Percentiles rank a stretch among this genome's conserved stretches.
These are phyloP conservation scores for Steinernema feltiae DNA, from an alignment of 1,140 invertebrate genomes.

Conservation along the genomic window DNA sequence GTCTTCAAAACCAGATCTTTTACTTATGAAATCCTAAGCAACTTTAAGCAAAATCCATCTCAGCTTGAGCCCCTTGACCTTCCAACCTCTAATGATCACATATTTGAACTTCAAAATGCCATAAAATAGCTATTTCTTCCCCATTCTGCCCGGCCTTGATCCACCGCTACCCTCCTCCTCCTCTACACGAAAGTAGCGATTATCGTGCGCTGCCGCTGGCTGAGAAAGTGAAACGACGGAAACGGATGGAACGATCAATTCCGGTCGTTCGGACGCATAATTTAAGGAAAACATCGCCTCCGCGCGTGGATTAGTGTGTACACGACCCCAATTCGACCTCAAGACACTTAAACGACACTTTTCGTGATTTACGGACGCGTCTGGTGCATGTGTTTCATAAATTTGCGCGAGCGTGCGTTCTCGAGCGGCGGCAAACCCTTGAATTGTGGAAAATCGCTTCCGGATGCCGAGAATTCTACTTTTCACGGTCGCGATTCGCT, in stretches of 20 bases:
- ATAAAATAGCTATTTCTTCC: background rate
- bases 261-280: background rate
- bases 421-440: too few species aligned
- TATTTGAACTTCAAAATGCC: background rate
- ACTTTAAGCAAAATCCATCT: background rate
- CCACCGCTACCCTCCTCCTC: background rate
- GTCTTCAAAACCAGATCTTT: too few species aligned
- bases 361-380: background rate
- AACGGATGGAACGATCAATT: background rate
- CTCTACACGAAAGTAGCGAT: background rate
- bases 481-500: background rate
- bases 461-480: background rate
- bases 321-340: slow-evolving; percentile 14
- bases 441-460: too few species aligned
- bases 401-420: background rate
- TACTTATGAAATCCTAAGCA: too few species aligned
- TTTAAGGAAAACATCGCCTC: background rate
- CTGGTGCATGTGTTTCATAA: background rate
- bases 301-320: background rate
- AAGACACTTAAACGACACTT: slow-evolving; percentile 10
- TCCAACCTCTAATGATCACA: too few species aligned
- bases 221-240: background rate
- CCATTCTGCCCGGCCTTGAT: background rate
- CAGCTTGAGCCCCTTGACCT: too few species aligned
- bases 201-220: background rate